phyloP scores from a whole-genome alignment of 2,113 vertebrate genomes.

The Heterotilapia buettikoferi region DNA sequence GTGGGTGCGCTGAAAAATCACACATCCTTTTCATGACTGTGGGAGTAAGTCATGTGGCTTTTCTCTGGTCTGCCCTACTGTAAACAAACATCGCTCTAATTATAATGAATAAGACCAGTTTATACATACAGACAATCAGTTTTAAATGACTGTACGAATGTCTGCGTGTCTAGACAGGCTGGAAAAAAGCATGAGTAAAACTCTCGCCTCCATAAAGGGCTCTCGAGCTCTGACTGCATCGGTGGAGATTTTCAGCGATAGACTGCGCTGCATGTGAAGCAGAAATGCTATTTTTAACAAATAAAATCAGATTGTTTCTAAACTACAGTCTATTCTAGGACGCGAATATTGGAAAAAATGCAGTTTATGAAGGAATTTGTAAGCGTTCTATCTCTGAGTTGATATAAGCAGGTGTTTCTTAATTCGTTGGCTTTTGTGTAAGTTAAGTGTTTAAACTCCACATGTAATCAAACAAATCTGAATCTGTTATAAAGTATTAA shows the following conservation, averaged over 20 bases:
- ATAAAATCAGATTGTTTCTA: not conserved
- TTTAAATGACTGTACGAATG: not conserved
- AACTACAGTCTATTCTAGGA: not conserved
- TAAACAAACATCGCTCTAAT: conserved; percentile 1
- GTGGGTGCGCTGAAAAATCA: conserved; percentile 3
- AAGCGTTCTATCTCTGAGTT: not conserved
- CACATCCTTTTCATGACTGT: conserved; percentile 13
- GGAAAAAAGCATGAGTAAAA: not conserved
- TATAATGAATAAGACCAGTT: not conserved
- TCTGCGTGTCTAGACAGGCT: not conserved
- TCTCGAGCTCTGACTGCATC: not conserved
- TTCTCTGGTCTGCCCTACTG: not conserved
- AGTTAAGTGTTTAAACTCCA: not conserved
- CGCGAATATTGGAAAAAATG: not conserved
- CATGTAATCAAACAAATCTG: not conserved
- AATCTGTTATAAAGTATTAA: not conserved
- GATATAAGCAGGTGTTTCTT: not conserved
- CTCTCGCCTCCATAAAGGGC: not conserved
- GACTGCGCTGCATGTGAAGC: not conserved
- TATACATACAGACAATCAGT: not conserved
- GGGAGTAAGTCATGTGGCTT: conserved; percentile 16
- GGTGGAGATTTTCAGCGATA: rapidly evolving
- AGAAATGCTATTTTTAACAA: not conserved
- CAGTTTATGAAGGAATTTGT: rapidly evolving
- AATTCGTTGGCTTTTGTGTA: not conserved